A percentile compares a stretch with the other conserved stretches of the same genome.
phyloP scores from a whole-genome alignment of 2,797 vertebrate species.

The Amniataba percoides region DNA sequence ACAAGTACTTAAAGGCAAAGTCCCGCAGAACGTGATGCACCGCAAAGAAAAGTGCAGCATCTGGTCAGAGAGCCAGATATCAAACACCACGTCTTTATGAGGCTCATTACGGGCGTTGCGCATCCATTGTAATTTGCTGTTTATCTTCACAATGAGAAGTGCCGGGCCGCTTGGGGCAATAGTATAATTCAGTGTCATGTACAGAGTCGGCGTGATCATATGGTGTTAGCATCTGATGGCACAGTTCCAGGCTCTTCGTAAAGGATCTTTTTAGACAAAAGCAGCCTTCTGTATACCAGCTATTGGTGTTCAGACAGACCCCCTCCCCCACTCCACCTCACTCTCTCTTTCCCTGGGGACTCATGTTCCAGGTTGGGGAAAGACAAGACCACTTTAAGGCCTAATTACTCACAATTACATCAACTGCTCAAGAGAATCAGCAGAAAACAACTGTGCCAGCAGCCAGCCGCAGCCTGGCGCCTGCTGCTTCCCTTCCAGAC shows the following conservation, averaged over 20 bases:
- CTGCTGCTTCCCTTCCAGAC: constrained; percentile 51
- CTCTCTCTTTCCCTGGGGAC: constrained; percentile 52
- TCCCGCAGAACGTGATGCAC: neutral
- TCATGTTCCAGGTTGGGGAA: constrained; percentile 69
- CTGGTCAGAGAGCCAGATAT: constrained; percentile 32
- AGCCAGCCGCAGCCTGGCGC: constrained; percentile 40
- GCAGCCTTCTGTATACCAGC: constrained; percentile 24
- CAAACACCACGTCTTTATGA: constrained; percentile 29
- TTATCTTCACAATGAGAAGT: constrained; percentile 52
- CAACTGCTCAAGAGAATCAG: constrained; percentile 71
- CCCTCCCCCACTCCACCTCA: neutral
- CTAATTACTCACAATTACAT: constrained; percentile 81
- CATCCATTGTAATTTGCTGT: constrained; percentile 50
- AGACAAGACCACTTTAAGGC: constrained; percentile 76
- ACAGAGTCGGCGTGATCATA: constrained; percentile 51
- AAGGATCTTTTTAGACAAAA: constrained; percentile 53
- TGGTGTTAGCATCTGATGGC: constrained; percentile 63
- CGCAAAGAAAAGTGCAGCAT: constrained; percentile 25
- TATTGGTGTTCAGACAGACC: constrained; percentile 38
- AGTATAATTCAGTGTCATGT: constrained; percentile 50
- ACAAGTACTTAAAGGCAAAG: constrained; percentile 6
- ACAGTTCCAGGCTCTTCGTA: constrained; percentile 39
- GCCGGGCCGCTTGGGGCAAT: constrained; percentile 15
- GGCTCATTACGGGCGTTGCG: constrained; percentile 23
- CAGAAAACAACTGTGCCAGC: constrained; percentile 72